Percentiles rank a stretch among this genome's conserved stretches.
Evolutionary conservation across 2,113 vertebrate genomes (phyloP).

Genomic region (Nothobranchius furzeri): DNA sequence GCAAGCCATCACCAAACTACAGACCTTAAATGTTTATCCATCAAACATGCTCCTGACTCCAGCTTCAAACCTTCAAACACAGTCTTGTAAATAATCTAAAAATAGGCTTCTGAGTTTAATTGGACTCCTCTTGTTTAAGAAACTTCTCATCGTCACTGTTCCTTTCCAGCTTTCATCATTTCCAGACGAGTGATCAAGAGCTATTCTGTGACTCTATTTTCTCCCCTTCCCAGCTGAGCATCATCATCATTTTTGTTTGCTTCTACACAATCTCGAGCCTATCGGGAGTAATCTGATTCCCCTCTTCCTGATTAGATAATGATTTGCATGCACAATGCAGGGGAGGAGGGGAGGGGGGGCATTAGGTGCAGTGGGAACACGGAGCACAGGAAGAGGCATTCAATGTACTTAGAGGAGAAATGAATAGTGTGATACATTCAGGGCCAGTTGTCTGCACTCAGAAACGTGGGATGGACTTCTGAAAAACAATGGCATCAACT

Average conservation of each 20-base stretch:
- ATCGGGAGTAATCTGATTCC: constrained; percentile 66
- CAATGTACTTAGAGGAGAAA: constrained; percentile 28
- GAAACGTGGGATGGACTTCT: neutral
- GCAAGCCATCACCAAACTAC: constrained; percentile 17
- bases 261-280: constrained; percentile 52
- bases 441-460: constrained; percentile 8
- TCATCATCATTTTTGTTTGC: constrained; percentile 43
- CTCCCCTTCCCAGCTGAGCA: constrained; percentile 18
- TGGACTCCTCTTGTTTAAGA: constrained; percentile 5
- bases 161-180: neutral
- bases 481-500: constrained; percentile 29
- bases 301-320: constrained; percentile 75
- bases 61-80: constrained; percentile 41
- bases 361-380: constrained; percentile 26
- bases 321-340: constrained; percentile 64
- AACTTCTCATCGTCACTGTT: neutral
- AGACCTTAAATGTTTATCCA: constrained; percentile 6
- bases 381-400: constrained; percentile 30
- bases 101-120: constrained; percentile 36
- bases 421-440: constrained; percentile 11
- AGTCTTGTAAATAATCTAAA: constrained; percentile 21
- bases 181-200: constrained; percentile 14
- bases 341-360: constrained; percentile 41
- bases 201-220: constrained; percentile 2
- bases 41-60: constrained; percentile 23